phyloP scores from a whole-genome alignment of 2,113 vertebrate genomes.

The Octodon degus region DNA sequence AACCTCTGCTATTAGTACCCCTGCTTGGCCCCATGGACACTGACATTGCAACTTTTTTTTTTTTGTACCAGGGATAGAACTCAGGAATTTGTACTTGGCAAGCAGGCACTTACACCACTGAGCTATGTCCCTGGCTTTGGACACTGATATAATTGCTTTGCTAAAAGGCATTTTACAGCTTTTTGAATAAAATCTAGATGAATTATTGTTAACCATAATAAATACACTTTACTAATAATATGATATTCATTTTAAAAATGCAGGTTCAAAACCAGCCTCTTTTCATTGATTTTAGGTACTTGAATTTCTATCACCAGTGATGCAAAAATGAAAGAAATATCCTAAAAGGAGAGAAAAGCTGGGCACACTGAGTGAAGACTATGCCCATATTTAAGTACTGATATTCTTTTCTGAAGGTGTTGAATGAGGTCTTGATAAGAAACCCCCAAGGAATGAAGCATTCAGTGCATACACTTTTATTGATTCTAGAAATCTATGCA shows the following conservation, averaged over 20 bases:
- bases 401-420: neutral
- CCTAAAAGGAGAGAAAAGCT: neutral
- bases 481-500: neutral
- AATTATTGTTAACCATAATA: slow-evolving; percentile 53
- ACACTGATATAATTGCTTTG: slow-evolving; percentile 9
- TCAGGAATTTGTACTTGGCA: no score
- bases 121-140: neutral
- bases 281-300: slow-evolving; percentile 32
- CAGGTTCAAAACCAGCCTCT: neutral
- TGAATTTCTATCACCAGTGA: slow-evolving; percentile 2
- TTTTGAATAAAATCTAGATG: slow-evolving; percentile 49
- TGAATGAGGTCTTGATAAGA: neutral
- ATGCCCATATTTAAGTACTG: neutral
- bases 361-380: neutral
- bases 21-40: neutral
- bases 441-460: neutral
- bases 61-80: no score
- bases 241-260: slow-evolving; percentile 15
- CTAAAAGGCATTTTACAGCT: slow-evolving; percentile 35
- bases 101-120: no score
- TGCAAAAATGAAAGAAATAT: neutral
- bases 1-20: slow-evolving; percentile 49
- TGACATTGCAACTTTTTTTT: no score
- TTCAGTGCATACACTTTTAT: neutral
- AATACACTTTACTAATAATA: slow-evolving; percentile 44